Evolutionary conservation across 92 coral and sea anemone genomes (phyloP), one percentile per base, ranked within the genome.

Genomic region (Porites divaricata): DNA sequence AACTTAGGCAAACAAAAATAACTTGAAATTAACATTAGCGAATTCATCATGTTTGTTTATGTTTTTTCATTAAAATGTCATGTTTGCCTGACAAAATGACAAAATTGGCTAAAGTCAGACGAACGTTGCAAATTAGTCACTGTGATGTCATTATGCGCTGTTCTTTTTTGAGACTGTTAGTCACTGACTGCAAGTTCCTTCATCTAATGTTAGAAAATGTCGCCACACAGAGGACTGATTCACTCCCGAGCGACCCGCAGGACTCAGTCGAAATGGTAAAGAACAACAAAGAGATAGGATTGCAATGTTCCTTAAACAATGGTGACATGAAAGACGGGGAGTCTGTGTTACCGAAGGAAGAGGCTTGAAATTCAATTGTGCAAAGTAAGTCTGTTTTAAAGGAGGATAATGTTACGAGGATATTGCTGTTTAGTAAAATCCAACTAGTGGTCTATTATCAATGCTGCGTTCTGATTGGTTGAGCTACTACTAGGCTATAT

Each of bases 261-360:
- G 70, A 75, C 57, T 77, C 64, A 8, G 91, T 85, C 69, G 61
- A 74, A 54, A 76, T 64, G 72, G 65, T 90, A 41, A 86, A 53
- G 75, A 35, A 72, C 24, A 73, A 67, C 28, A 87, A 90, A 62
- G 73, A 83, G 10, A 72, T 65, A 12, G 90, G 86, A 45, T 68
- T 90, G 9, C 63, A 63, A 25, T 90, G 93, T 69, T 90, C 90
- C 90, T 86, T 90, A 87, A 90, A 85, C 61, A 90, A 71, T 76
- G 86, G 81, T 4, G 75, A 74, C 58, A 86, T 86, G 90, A 87
- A 83, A 45, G 93, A 90, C 16, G 90, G 90, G 2, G 93, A 90
- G 77, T 79, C 81, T 0, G 63, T 90, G 64, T 67, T 80, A 54
- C 66, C 66, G 35, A 84, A 90, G 76, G 86, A 86, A 53, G 93